These are phyloP conservation scores for Scolopax bukidnonensis DNA, from an alignment of 2,797 vertebrate species.

Conservation along the genomic window DNA sequence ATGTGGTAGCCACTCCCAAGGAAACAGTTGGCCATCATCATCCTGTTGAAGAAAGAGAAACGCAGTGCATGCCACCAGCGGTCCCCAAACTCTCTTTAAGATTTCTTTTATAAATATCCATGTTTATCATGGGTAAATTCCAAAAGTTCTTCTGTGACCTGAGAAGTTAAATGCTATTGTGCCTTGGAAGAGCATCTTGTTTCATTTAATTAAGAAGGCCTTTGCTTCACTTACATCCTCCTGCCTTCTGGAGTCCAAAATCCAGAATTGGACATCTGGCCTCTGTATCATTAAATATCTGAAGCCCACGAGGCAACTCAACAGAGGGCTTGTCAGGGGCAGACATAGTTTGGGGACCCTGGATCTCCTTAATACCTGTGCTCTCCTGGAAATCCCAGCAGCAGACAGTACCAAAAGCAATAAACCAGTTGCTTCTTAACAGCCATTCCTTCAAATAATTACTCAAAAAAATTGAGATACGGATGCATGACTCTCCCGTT, in stretches of 20 bases:
- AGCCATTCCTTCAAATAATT: background rate
- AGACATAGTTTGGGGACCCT: background rate
- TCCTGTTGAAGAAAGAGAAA: background rate
- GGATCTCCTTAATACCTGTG: background rate
- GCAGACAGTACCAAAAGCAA: background rate
- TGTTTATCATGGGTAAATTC: background rate
- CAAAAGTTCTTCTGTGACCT: background rate
- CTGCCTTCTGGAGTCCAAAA: background rate
- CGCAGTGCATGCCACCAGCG: fast-evolving
- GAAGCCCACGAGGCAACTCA: background rate
- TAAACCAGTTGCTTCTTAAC: background rate
- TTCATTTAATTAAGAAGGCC: background rate
- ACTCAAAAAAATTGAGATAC: background rate
- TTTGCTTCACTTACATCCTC: background rate
- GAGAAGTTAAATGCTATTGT: background rate
- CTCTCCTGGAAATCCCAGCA: background rate
- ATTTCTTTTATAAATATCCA: background rate
- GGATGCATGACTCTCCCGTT: background rate
- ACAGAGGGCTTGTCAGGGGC: fast-evolving
- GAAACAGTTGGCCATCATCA: background rate
- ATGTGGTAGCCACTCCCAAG: background rate
- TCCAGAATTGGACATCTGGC: no score
- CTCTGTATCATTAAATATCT: no score
- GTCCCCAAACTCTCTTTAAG: background rate
- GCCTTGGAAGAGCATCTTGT: background rate